Evolutionary conservation across 1,140 invertebrate genomes (phyloP).

Genomic region (Achatina immaculata): DNA sequence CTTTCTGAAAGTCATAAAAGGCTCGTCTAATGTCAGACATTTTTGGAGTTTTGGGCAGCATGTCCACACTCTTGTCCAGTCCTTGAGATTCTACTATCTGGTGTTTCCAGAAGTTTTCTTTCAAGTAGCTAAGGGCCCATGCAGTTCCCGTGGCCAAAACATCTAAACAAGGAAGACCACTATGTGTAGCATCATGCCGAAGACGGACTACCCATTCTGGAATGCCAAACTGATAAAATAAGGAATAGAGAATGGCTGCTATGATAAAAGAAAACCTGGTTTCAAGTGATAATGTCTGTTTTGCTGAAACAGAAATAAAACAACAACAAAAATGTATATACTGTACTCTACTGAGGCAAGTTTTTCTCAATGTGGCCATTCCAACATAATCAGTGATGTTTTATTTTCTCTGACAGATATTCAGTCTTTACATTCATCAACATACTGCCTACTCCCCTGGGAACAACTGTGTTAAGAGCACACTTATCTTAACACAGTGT

Average conservation of each 20-base stretch:
- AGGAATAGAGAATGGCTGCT: slow-evolving; percentile 12
- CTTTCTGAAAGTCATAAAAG: slow-evolving; percentile 35
- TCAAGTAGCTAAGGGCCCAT: slow-evolving; percentile 45
- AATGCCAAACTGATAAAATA: slow-evolving; percentile 46
- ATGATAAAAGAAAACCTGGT: not conserved
- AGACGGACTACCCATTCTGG: slow-evolving; percentile 51
- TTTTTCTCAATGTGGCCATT: too few species aligned
- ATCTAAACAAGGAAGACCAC: slow-evolving; percentile 41
- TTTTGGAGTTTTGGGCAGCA: not conserved
- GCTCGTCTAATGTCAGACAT: not conserved
- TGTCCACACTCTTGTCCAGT: not conserved
- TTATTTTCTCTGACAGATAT: too few species aligned
- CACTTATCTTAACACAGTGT: too few species aligned
- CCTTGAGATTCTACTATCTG: slow-evolving; percentile 2
- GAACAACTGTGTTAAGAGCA: too few species aligned
- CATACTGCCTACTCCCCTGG: too few species aligned
- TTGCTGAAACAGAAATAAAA: too few species aligned
- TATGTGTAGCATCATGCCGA: slow-evolving; percentile 47
- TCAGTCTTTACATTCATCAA: too few species aligned
- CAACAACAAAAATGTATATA: too few species aligned
- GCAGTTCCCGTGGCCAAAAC: slow-evolving; percentile 37
- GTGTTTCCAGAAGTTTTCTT: slow-evolving; percentile 46
- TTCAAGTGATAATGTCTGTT: too few species aligned
- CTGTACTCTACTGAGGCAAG: too few species aligned
- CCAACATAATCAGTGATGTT: too few species aligned